Conservation (phyloP, 2,888 invertebrate genomes). For the Cephus pulcher region DNA sequence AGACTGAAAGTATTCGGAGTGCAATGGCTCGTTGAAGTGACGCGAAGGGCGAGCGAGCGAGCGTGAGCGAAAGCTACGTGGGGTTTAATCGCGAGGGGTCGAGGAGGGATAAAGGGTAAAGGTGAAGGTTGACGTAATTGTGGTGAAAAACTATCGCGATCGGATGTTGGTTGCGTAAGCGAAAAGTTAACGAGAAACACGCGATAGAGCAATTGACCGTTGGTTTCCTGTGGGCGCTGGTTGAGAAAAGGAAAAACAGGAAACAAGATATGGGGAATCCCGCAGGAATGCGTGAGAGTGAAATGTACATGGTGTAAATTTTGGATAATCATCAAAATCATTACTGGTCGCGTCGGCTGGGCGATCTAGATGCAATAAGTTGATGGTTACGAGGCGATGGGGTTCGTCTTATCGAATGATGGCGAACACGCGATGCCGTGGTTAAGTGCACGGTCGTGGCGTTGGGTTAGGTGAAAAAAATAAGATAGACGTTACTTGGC, state of each 20-base stretch:
- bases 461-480: background rate
- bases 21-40: background rate
- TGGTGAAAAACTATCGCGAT: background rate
- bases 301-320: background rate
- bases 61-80: background rate
- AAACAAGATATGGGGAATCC: background rate
- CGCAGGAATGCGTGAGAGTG: background rate
- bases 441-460: background rate
- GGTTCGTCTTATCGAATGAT: background rate
- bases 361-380: background rate
- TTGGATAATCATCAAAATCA: background rate
- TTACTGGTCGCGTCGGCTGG: background rate
- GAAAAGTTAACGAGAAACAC: background rate
- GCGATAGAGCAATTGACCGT: background rate
- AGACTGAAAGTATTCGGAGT: background rate
- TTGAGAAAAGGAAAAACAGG: background rate
- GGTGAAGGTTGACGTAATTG: background rate
- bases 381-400: background rate
- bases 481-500: background rate
- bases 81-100: background rate
- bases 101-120: background rate
- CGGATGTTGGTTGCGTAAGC: background rate
- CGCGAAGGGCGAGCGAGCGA: background rate
- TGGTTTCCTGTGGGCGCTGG: background rate
- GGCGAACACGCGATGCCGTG: background rate